These are phyloP conservation scores for Pampus argenteus DNA, from an alignment of 2,797 vertebrate species.

Conservation along the genomic window DNA sequence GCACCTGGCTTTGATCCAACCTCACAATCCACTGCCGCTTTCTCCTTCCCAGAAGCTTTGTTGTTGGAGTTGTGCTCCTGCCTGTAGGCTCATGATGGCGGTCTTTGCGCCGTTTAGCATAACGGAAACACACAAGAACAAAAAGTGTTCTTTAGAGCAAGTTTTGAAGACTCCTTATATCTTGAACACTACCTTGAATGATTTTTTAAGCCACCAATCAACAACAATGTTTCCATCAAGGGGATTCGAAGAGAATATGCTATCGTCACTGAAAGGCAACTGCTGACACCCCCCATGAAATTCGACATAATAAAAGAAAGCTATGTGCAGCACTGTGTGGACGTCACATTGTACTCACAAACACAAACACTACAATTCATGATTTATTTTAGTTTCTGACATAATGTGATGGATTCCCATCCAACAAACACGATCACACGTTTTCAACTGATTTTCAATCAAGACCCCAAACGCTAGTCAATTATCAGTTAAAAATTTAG, in stretches of 20 bases:
- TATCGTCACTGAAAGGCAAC: background rate
- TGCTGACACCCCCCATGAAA: background rate
- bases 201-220: background rate
- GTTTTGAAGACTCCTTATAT: background rate
- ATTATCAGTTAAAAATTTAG: background rate
- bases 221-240: background rate
- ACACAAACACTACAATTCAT: background rate
- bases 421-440: background rate
- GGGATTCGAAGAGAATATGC: background rate
- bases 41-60: slow-evolving; percentile 73
- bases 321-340: background rate
- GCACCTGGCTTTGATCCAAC: slow-evolving; percentile 83
- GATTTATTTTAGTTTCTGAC: background rate
- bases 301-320: background rate
- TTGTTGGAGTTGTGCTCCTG: slow-evolving; percentile 33
- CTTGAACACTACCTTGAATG: background rate
- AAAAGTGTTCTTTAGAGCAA: background rate
- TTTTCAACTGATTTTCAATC: background rate
- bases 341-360: background rate
- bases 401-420: background rate
- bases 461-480: background rate
- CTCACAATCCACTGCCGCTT: slow-evolving; percentile 65
- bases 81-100: slow-evolving; percentile 34
- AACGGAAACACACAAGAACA: background rate
- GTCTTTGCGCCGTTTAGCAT: background rate